A percentile compares a stretch with the other conserved stretches of the same genome.
These are phyloP conservation scores for Bos indicus DNA, from an alignment of 2,113 vertebrate species.

Conservation along the genomic window DNA sequence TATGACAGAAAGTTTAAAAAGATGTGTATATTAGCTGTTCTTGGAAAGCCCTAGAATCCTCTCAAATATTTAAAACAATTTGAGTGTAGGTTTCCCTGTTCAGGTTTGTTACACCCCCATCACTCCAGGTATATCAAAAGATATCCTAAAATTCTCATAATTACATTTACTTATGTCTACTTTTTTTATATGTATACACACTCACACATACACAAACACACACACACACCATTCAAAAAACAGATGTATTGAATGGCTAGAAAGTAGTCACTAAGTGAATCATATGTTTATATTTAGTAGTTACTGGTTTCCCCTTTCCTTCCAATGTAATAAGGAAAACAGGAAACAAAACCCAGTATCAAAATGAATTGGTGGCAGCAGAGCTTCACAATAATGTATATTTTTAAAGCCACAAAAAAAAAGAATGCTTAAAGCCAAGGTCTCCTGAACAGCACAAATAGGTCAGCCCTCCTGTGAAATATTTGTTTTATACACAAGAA, in stretches of 20 bases:
- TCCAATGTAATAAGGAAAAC: not conserved
- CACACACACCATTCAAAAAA: not conserved
- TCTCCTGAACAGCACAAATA: not conserved
- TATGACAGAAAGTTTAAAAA: not conserved
- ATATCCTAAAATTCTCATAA: not conserved
- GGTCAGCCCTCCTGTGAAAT: not conserved
- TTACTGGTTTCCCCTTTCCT: not conserved
- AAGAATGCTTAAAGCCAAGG: not conserved
- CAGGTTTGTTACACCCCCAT: not conserved
- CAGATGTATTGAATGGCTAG: not conserved
- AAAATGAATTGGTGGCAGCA: not conserved
- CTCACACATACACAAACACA: not conserved
- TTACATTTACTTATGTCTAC: not conserved
- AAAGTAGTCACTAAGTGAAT: not conserved
- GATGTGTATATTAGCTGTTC: not conserved
- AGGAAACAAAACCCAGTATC: not conserved
- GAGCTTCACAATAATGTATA: not conserved
- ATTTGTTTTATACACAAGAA: not conserved
- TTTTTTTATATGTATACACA: not conserved
- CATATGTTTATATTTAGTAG: not conserved
- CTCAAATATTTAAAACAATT: constrained; percentile 22
- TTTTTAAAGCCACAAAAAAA: not conserved
- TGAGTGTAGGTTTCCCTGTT: not conserved
- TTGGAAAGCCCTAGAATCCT: constrained; percentile 6
- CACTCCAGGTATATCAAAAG: not conserved